Evolutionary conservation across 2,113 vertebrate species (phyloP).

Genomic region (Poeciliopsis turrubarensis): DNA sequence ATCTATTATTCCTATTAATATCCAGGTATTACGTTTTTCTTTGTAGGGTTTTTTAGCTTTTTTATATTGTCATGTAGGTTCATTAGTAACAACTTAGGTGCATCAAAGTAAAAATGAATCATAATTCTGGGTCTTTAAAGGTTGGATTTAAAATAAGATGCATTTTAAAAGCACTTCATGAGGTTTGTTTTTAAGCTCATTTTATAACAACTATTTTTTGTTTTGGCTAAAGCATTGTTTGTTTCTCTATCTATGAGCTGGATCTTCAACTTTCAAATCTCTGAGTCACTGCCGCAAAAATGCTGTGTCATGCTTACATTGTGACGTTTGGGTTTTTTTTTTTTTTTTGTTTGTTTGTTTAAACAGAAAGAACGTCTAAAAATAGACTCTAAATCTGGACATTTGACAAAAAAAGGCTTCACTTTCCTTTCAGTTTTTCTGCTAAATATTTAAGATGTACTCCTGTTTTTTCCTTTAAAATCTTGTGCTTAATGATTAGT

Average conservation of each 20-base stretch:
- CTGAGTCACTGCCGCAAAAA: neutral
- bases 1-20: neutral
- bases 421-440: too few species aligned
- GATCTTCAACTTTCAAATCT: neutral
- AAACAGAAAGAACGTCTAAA: neutral
- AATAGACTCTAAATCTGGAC: neutral
- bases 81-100: neutral
- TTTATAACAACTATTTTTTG: neutral
- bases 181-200: neutral
- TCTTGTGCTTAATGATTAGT: too few species aligned
- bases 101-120: neutral
- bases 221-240: neutral
- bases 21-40: neutral
- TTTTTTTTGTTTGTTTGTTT: neutral
- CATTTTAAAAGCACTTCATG: neutral
- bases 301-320: neutral
- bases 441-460: too few species aligned
- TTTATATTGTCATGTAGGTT: neutral
- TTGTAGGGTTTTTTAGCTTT: neutral
- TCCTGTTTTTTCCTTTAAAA: too few species aligned
- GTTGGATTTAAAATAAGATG: neutral
- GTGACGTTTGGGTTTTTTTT: too few species aligned
- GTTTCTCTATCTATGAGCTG: neutral
- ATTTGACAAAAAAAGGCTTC: neutral
- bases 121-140: too few species aligned